Conservation (phyloP, 2,888 invertebrate genomes). For the Drosophila nr. perissopoda region DNA sequence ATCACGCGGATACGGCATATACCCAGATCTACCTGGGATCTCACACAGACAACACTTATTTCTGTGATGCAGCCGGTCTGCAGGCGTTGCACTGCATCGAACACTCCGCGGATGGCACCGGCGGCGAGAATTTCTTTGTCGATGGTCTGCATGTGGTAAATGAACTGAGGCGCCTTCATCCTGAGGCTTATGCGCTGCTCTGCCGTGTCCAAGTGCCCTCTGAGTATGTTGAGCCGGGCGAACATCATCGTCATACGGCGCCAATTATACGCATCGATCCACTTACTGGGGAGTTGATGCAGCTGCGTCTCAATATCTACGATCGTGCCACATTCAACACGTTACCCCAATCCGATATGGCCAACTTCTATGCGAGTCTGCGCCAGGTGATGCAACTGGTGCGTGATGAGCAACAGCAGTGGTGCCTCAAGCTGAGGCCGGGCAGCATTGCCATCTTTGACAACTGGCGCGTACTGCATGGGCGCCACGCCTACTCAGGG, state of each 20-base stretch:
- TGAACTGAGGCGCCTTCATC: slow-evolving; percentile 86
- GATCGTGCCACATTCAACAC: slow-evolving; percentile 89
- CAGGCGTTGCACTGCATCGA: slow-evolving; percentile 88
- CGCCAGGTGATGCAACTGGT: slow-evolving; percentile 86
- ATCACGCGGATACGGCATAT: slow-evolving; percentile 91
- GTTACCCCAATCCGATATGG: slow-evolving; percentile 86
- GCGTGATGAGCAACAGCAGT: slow-evolving; percentile 86
- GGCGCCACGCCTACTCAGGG: slow-evolving; percentile 89
- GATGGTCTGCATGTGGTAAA: slow-evolving; percentile 90
- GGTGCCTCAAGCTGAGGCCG: slow-evolving; percentile 88
- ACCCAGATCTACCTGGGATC: slow-evolving; percentile 88
- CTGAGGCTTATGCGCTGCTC: slow-evolving; percentile 87
- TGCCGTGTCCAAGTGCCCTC: slow-evolving; percentile 87
- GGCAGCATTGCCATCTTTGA: slow-evolving; percentile 91
- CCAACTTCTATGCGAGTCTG: slow-evolving; percentile 88
- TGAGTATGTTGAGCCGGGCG: slow-evolving; percentile 88
- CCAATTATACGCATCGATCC: slow-evolving; percentile 87
- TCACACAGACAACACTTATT: slow-evolving; percentile 93
- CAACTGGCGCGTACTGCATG: slow-evolving; percentile 92
- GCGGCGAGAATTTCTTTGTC: slow-evolving; percentile 90
- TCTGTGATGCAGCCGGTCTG: slow-evolving; percentile 89
- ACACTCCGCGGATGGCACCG: slow-evolving; percentile 86
- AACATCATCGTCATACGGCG: slow-evolving; percentile 87
- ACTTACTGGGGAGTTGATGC: slow-evolving; percentile 86
- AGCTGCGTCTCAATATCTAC: slow-evolving; percentile 90